phyloP scores from a whole-genome alignment of 2,888 invertebrate species.

The Cataglyphis cursor region DNA sequence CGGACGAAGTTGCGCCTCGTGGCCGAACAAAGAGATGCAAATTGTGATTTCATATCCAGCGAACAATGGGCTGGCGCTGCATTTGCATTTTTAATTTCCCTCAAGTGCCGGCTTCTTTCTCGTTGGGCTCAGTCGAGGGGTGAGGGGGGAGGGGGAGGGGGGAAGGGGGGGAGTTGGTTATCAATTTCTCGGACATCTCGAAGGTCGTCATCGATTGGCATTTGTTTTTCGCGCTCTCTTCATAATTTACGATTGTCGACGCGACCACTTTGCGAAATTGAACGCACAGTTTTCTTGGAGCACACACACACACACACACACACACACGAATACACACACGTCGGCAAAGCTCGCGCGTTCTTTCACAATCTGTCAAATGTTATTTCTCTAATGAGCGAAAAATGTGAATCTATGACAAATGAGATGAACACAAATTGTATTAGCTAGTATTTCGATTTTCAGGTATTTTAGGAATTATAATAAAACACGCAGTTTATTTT shows the following conservation, averaged over 20 bases:
- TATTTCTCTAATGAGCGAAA: constrained; percentile 53
- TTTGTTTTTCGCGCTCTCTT: constrained; percentile 71
- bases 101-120: constrained; percentile 17
- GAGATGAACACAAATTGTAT: not conserved
- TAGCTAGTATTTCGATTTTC: not conserved
- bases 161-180: constrained; percentile 32
- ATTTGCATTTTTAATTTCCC: constrained; percentile 54
- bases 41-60: constrained; percentile 53
- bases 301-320: not conserved
- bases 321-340: not conserved
- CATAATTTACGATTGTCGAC: constrained; percentile 73
- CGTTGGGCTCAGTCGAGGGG: not conserved
- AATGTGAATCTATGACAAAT: constrained; percentile 21
- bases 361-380: constrained; percentile 47
- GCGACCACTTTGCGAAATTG: constrained; percentile 79
- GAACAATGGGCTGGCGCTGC: constrained; percentile 35
- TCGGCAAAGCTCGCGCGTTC: constrained; percentile 55
- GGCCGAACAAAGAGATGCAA: constrained; percentile 53
- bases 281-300: constrained; percentile 74
- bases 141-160: no score
- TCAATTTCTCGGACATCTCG: constrained; percentile 36
- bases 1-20: constrained; percentile 43
- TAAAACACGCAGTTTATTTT: not conserved
- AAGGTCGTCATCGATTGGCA: constrained; percentile 52
- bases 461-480: not conserved